These are phyloP conservation scores for Pseudonaja textilis DNA, from an alignment of 2,113 vertebrate species.

Conservation along the genomic window DNA sequence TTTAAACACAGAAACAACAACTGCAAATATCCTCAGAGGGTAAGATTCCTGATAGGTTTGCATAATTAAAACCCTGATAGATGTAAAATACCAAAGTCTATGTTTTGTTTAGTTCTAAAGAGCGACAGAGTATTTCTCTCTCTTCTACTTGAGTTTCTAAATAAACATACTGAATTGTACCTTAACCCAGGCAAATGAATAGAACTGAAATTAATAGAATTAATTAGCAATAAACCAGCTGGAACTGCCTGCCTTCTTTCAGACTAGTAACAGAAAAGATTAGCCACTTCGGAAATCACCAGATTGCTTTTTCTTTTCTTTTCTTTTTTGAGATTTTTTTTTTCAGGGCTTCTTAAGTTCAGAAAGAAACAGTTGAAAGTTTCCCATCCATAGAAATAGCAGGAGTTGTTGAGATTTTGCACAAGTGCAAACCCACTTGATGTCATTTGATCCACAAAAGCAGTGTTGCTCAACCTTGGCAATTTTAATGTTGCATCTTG, in stretches of 20 bases:
- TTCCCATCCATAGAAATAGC: not conserved
- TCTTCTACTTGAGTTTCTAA: not conserved
- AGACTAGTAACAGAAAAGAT: not conserved
- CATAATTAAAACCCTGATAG: not conserved
- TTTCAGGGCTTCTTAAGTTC: not conserved
- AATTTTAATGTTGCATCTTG: not conserved
- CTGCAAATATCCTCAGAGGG: not conserved
- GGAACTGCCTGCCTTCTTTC: not conserved
- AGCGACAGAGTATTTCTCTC: not conserved
- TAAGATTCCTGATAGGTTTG: not conserved
- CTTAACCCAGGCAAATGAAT: not conserved
- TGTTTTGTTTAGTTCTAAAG: not conserved
- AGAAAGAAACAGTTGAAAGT: not conserved
- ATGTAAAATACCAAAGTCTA: not conserved
- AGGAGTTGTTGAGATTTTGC: not conserved
- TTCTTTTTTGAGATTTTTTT: not conserved
- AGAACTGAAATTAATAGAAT: not conserved
- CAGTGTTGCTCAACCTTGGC: not conserved
- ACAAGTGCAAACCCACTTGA: not conserved
- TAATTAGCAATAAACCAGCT: not conserved
- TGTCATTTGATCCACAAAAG: not conserved
- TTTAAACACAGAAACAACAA: not conserved
- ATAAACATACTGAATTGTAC: not conserved
- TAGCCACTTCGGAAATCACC: not conserved
- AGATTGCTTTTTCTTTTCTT: not conserved